Base-by-base conservation (phyloP, 1,140 invertebrate genomes). In the Apis florea region DNA sequence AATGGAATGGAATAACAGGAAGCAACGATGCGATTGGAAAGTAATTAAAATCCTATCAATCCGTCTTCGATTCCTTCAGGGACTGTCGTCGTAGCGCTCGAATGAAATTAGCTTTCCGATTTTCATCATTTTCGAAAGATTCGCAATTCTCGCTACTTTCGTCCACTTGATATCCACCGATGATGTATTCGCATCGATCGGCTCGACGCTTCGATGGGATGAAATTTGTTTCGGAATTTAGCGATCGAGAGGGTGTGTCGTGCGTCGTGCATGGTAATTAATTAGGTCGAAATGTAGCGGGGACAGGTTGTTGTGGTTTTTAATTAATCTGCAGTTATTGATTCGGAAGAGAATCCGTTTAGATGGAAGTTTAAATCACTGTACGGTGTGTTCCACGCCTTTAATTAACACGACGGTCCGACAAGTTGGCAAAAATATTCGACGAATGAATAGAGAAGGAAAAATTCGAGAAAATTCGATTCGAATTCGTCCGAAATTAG, bases 21-120 rank as follows among this genome's bases (percentile, higher is more conserved):
- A 90, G 78, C 85, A 84, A 85, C 78, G 73, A 26, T 67, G 83
- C 79, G 89, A 90, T 90, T 87, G 84, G 81, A 89, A 90, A 89
- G 88, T 91, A 90, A 91, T 91, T 91, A 91, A 91, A 91, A 89
- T 86, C 89, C 85, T 83, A 88, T 90, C 85, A 87, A 87, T 79
- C 69, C 54, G 47, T 54, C 76, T 80, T 54, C 66, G 56, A 75
- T 53, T 82, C 63, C 72, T 83, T 73, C 79, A 64, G 10, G 21
- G 40, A 49, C 64, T 79, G 66, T 31, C 47, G 19, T 64, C 51
- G 63, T n/a, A n/a, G n/a, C n/a, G n/a, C n/a, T 63, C 77, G 83
- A n/a, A 88, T 82, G 68, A 71, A 83, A 90, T 89, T 88, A 85
- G 79, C 79, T 85, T 87, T 85, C 83, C 75, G 82, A 84, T 89